Evolutionary conservation across 2,113 vertebrate species (phyloP), one percentile per base, ranked within the genome.

Genomic region (Scopus umbretta): DNA sequence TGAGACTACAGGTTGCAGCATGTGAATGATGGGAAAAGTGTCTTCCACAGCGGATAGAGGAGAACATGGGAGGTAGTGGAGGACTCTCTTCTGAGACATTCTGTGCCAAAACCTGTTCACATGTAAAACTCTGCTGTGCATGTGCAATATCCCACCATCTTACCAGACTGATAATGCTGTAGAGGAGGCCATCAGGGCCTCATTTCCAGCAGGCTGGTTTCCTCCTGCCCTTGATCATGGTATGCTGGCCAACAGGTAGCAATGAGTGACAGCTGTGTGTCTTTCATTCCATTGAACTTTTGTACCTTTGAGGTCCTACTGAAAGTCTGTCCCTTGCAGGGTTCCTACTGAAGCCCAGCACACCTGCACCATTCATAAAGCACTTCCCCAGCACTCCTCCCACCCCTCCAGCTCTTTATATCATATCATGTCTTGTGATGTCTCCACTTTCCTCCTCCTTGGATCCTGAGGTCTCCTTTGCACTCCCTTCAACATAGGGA

Each of bases 21-120:
- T 0, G 0, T 34, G 52, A 75, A 16, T 20, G 47, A 79, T 1
- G 2, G 71, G 29, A 95, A 85, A 50, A 62, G 14, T 26, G 5
- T 76, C 52, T 90, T 49, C 45, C 63, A 27, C 26, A 36, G 40
- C 4, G 3, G n/a, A 38, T 47, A 15, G 0, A 21, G 63, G 62
- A 86, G 72, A 67, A 89, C 0, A 2, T 43, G 65, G 29, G 19
- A 68, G 47, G 10, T 20, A 65, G 43, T 81, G 36, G 20, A 84
- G 30, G 27, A 71, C 13, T 84, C 7, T 50, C 1, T 1, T 91
- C 52, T 67, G 45, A 62, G 25, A 89, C 92, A 62, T 8, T 4
- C 15, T 56, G 9, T 43, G 56, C 66, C 63, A 61, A 92, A 87
- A 67, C 10, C 20, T 78, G 42, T 43, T 67, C 38, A 21, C 15